Conservation (phyloP, 2,113 vertebrate genomes). For the Pachycephala philippinensis region DNA sequence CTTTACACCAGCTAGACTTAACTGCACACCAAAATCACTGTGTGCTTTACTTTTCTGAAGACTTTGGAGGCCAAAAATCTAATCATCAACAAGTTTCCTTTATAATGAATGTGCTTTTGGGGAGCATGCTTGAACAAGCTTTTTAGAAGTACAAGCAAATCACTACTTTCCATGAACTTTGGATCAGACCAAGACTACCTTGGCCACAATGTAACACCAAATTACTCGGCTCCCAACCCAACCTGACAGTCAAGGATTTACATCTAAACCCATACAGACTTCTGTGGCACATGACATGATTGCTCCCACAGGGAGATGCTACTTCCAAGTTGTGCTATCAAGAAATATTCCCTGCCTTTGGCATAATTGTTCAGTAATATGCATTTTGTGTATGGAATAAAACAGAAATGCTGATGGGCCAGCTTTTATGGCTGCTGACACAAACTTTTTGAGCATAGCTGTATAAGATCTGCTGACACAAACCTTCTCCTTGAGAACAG, state of each 20-base stretch:
- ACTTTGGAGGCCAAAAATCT: not conserved
- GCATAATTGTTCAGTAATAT: conserved; percentile 63
- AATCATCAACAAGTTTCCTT: not conserved
- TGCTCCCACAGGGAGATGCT: conserved; percentile 26
- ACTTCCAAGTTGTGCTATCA: conserved; percentile 35
- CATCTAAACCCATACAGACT: not conserved
- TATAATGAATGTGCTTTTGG: not conserved
- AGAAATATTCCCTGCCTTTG: conserved; percentile 31
- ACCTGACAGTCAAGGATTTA: not conserved
- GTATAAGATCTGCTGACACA: conserved; percentile 58
- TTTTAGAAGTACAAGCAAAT: not conserved
- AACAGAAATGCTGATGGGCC: conserved; percentile 67
- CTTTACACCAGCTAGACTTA: not conserved
- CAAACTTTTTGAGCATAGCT: conserved; percentile 35
- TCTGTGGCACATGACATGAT: not conserved
- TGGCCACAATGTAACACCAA: not conserved
- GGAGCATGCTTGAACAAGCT: not conserved
- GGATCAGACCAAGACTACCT: not conserved
- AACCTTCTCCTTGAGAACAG: conserved; percentile 61
- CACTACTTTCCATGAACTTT: not conserved
- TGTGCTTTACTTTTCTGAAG: not conserved
- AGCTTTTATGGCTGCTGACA: conserved; percentile 64
- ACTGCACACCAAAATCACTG: not conserved
- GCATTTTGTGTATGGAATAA: conserved; percentile 33
- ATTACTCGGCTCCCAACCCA: not conserved